Base-by-base conservation (phyloP, 1,140 invertebrate species). In the Listronotus bonariensis region DNA sequence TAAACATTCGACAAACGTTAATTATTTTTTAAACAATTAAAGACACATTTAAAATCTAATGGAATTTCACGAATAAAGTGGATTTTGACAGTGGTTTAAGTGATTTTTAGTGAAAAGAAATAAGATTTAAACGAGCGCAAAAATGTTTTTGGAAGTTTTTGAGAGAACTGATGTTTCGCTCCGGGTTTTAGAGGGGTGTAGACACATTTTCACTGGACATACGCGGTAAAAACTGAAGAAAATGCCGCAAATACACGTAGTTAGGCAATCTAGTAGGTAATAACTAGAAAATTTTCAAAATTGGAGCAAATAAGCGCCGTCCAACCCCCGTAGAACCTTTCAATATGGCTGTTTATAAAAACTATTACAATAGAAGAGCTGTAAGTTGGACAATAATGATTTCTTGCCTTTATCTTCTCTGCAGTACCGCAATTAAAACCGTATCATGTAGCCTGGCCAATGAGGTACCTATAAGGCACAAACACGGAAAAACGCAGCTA, bases 401-500 rank as follows among this genome's bases (percentile, higher is more conserved):
- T 18, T 63, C 70, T 38, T 74, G 72, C 45, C 54, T 74, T 18
- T 73, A 70, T 59, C 57, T 74, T 18, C 66, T 74, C 11, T 72
- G 70, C 56, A 73, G 70, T 53, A 68, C 68, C n/a, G 64, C 70
- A 8, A 64, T 64, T 14, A 68, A 67, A 42, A 65, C 68, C 10
- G 65, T 71, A 17, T 65, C 67, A n/a, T 63, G 53, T 40, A 72
- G 58, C 18, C 17, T 70, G 41, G 60, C 57, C 8, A 59, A 49
- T 32, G 66, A 61, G 15, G 72, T 73, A 36, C 43, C 69, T 26
- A 38, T 71, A 12, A 49, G 71, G 32, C 76, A 76, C 55, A 73
- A 70, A 40, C 72, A 69, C 14, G 57, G 55, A 34, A 67, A 72
- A 15, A 68, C 67, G 26, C 71, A 70, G 49, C 6, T 72, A 12